These are phyloP conservation scores for Trachurus trachurus DNA, from an alignment of 2,797 vertebrate genomes.

Conservation along the genomic window DNA sequence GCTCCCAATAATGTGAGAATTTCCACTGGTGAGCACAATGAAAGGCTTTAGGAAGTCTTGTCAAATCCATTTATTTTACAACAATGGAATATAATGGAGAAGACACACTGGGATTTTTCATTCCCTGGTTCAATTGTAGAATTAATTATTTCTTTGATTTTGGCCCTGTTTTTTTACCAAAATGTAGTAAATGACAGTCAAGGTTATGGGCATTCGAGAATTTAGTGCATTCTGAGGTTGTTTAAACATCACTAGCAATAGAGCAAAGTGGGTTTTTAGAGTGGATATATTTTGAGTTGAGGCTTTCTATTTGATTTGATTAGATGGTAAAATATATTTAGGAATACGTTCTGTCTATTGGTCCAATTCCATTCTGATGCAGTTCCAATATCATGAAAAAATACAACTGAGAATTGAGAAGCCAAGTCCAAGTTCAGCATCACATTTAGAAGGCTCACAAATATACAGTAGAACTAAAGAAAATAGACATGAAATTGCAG, in stretches of 20 bases:
- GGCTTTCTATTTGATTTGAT: constrained; percentile 44
- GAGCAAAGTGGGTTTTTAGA: constrained; percentile 3
- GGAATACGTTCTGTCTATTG: constrained; percentile 18
- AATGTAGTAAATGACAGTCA: constrained; percentile 26
- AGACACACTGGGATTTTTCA: constrained; percentile 55
- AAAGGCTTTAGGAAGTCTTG: constrained; percentile 71
- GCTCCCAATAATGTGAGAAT: constrained; percentile 71
- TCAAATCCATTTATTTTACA: constrained; percentile 80
- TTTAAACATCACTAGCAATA: constrained; percentile 4
- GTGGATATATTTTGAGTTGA: constrained; percentile 11
- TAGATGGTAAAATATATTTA: constrained; percentile 32
- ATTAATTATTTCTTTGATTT: constrained; percentile 55
- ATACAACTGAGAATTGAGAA: background rate
- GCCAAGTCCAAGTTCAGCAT: background rate
- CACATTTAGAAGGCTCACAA: background rate
- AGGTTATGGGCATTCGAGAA: constrained; percentile 33
- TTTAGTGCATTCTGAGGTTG: background rate
- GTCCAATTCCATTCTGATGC: constrained; percentile 17
- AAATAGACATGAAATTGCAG: background rate
- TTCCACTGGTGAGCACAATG: constrained; percentile 72
- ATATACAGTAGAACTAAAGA: background rate
- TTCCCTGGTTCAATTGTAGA: constrained; percentile 51
- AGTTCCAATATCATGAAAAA: constrained; percentile 11
- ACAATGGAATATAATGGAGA: constrained; percentile 71
- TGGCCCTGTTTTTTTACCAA: constrained; percentile 25